These are phyloP conservation scores for Apolygus lucorum DNA, from an alignment of 1,140 invertebrate genomes.

Conservation along the genomic window DNA sequence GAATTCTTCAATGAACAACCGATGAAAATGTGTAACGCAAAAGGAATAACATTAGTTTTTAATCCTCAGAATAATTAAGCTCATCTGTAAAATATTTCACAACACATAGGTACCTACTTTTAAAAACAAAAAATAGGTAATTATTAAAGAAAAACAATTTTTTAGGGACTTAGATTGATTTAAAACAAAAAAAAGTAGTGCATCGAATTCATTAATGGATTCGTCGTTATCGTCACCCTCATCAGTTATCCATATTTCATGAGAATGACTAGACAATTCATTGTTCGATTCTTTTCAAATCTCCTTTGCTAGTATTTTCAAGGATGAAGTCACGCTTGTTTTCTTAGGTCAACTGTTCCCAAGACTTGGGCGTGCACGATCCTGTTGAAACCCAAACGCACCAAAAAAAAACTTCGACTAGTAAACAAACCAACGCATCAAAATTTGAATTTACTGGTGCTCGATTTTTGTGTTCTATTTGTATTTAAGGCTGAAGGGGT, in stretches of 20 bases:
- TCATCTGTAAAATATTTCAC: slow-evolving; percentile 9
- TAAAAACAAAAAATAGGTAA: background rate
- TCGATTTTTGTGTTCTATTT: no score
- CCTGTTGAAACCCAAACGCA: no score
- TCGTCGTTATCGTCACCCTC: background rate
- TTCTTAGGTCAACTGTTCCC: no score
- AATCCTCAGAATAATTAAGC: slow-evolving; percentile 1
- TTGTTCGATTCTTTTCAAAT: background rate
- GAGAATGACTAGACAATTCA: background rate
- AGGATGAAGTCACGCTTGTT: no score
- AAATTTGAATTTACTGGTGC: no score
- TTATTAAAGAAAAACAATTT: background rate
- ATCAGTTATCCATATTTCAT: background rate
- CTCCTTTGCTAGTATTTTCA: background rate
- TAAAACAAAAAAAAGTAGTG: background rate
- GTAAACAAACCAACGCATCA: no score
- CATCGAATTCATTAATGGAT: background rate
- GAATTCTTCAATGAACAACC: background rate
- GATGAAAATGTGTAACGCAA: background rate
- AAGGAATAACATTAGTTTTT: background rate
- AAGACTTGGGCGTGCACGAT: no score
- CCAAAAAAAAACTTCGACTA: no score
- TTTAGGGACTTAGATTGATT: background rate
- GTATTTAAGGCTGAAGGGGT: no score
- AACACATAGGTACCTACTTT: background rate